Percentiles rank a stretch among this genome's conserved stretches.
Conservation (phyloP, 2,113 vertebrate species). For the Upupa epops region DNA sequence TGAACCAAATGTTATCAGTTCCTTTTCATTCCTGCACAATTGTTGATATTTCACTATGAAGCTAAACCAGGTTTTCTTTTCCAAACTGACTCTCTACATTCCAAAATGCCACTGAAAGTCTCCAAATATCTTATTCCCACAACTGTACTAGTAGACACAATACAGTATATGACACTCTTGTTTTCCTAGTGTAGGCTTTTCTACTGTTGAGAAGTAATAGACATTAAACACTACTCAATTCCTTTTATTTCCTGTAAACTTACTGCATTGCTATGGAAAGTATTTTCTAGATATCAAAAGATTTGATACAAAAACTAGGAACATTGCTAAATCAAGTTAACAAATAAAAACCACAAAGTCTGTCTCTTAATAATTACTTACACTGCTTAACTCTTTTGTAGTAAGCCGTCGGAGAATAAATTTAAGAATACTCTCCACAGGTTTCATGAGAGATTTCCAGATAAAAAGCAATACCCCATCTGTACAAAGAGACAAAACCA, state of each 20-base stretch:
- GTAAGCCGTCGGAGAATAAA: constrained; percentile 83
- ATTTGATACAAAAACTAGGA: background rate
- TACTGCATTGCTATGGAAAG: background rate
- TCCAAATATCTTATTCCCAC: background rate
- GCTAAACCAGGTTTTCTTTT: background rate
- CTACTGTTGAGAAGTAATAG: background rate
- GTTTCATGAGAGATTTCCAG: constrained; percentile 64
- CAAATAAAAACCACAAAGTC: background rate
- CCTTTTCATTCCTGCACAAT: background rate
- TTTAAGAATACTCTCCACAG: constrained; percentile 79
- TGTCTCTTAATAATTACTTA: constrained; percentile 62
- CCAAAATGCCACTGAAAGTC: background rate
- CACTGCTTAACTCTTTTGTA: constrained; percentile 80
- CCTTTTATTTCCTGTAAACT: background rate
- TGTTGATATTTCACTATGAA: background rate
- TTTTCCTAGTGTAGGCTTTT: background rate
- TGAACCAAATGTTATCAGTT: background rate
- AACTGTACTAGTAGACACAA: background rate
- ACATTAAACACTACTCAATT: background rate
- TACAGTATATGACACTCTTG: background rate
- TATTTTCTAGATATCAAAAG: background rate
- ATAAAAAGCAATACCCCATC: constrained; percentile 75
- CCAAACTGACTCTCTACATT: background rate
- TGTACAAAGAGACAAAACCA: background rate
- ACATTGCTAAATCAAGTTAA: background rate